Evolutionary conservation across 2,797 vertebrate species (phyloP), one percentile per base, ranked within the genome.

Genomic region (Chelon auratus): DNA sequence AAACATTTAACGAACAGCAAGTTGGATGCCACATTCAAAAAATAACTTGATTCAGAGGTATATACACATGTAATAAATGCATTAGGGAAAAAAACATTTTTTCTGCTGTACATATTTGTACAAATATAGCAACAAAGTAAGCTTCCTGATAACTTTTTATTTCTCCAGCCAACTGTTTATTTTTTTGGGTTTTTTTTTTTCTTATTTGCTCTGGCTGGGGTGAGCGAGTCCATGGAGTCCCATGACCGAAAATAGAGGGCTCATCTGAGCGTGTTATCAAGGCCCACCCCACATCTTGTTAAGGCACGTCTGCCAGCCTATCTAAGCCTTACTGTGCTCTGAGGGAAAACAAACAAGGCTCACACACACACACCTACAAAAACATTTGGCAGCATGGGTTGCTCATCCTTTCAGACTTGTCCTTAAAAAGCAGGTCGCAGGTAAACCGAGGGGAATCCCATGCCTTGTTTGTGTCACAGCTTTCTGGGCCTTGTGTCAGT

Each of bases 251-350:
- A 91, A 90, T 88, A 90, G 86, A 82, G 78, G 71, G 69, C 85
- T 86, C 82, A 86, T 89, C 83, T 83, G 77, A 88, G 77, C 75
- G 79, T 56, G 76, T 85, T 90, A 91, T 89, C 87, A 74, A 76
- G 73, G 74, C 86, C 86, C 85, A 85, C 72, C 87, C 83, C 84
- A 81, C 80, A 83, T 90, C 90, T 87, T 91, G 92, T 92, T 83
- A 85, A 84, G 88, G 86, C 92, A 90, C 59, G 90, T 92, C 87
- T 84, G 83, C 79, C 78, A 78, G 77, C 78, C 82, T 82, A 82
- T 87, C 83, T 85, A 73, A 88, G 80, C 78, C 87, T 88, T 87
- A 58, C 78, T 64, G 83, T 3, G 52, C 86, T 81, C 65, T 1
- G 3, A 80, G 62, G 85, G 77, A 89, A 90, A 91, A 88, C 87